Conservation (phyloP, 1,140 invertebrate genomes). For the Streblospio benedicti region DNA sequence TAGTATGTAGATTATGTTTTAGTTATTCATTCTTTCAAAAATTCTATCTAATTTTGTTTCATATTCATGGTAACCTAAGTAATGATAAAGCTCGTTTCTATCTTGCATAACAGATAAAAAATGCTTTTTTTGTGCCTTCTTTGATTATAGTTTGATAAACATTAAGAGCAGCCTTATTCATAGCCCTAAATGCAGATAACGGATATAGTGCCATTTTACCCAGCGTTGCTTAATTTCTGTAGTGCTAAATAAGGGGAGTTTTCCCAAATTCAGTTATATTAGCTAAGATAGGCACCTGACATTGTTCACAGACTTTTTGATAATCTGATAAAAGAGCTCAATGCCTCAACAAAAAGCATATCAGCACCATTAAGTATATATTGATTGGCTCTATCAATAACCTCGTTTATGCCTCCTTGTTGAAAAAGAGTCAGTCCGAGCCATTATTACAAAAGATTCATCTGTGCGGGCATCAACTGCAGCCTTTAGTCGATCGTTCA, state of each 20-base stretch:
- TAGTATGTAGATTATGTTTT: not conserved
- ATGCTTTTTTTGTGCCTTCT: constrained; percentile 1
- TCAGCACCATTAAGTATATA: not conserved
- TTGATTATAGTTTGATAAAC: not conserved
- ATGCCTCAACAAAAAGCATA: not conserved
- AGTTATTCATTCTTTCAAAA: constrained; percentile 1
- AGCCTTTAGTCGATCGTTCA: not conserved
- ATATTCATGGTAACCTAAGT: not conserved
- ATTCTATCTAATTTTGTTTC: constrained; percentile 1
- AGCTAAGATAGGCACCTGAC: not conserved
- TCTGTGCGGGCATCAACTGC: constrained; percentile 1
- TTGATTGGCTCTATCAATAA: not conserved
- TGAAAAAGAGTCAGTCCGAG: not conserved
- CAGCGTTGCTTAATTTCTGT: not conserved
- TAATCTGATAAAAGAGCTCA: not conserved
- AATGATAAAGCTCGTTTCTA: not conserved
- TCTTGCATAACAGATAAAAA: not conserved
- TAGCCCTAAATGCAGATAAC: not conserved
- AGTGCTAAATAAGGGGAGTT: not conserved
- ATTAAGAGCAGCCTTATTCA: not conserved
- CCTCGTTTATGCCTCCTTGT: not conserved
- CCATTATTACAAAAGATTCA: not conserved
- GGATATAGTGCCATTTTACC: not conserved
- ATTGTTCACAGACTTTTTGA: not conserved
- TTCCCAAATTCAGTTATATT: constrained; percentile 1